Evolutionary conservation across 2,797 vertebrate species (phyloP).

Genomic region (Pantherophis alleghaniensis): DNA sequence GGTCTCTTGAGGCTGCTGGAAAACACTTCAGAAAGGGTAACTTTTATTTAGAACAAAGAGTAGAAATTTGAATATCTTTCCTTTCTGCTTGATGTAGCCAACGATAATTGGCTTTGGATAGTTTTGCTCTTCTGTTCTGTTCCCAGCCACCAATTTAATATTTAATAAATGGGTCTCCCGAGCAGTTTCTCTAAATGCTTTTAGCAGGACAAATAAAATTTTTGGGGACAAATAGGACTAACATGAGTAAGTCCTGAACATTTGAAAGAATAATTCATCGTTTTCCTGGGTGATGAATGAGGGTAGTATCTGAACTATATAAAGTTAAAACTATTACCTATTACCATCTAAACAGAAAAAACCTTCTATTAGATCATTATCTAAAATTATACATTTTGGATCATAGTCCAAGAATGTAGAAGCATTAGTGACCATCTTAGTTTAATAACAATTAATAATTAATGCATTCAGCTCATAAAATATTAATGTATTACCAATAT

Average conservation of each 20-base stretch:
- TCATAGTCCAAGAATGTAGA: neutral
- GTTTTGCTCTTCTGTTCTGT: too few species aligned
- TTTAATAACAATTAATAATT: neutral
- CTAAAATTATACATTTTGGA: neutral
- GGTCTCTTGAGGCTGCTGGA: slow-evolving; percentile 31
- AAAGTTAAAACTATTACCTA: neutral
- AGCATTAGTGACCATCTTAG: neutral
- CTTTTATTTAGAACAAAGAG: slow-evolving; percentile 25
- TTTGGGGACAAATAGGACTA: neutral
- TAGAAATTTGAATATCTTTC: neutral
- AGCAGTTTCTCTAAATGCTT: neutral
- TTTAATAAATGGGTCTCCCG: too few species aligned
- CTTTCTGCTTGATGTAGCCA: neutral
- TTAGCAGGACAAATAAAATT: neutral
- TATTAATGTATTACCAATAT: neutral
- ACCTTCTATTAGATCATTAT: neutral
- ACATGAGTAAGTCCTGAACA: neutral
- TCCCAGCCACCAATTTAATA: neutral
- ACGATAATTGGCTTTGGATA: neutral
- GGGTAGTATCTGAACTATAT: neutral
- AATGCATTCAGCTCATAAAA: neutral
- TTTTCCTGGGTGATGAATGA: neutral
- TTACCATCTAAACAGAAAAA: neutral
- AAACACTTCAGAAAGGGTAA: slow-evolving; percentile 14
- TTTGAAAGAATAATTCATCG: neutral